Evolutionary conservation across 2,888 invertebrate genomes (phyloP), one percentile per base, ranked within the genome.

Genomic region (Hymenopus coronatus): DNA sequence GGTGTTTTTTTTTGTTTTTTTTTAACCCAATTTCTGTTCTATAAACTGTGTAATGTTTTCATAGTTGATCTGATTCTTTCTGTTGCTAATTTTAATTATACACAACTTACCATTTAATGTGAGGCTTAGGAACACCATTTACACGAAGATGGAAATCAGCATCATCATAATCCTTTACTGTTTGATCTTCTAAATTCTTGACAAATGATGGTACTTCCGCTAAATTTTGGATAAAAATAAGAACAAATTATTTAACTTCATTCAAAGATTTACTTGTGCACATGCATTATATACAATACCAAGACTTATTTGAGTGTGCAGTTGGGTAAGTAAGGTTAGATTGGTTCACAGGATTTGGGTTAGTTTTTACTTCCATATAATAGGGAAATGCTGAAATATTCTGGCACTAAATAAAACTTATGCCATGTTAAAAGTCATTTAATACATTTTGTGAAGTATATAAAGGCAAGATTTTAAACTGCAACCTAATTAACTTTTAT

Each of bases 101-200:
- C 1, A 27, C n/a, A 8, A 89, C 90, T 89, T 93, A 94, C 98
- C 98, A 99, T 90, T 95, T 95, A 82, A 98, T 95, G 87, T 96
- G 95, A 0, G 98, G 98, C 92, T 96, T 95, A 2, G 98, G 98
- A 87, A 97, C 95, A 84, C 97, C 98, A 92, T 96, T 96, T n/a
- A 96, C 96, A 85, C 97, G 95, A 6, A 97, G 96, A 92, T 96
- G 96, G 27, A 97, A 94, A 7, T 95, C 94, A 20, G 95, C 94
- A 91, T 96, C 95, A 54, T 96, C 96, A 91, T 96, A 96, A 92
- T 97, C 97, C 90, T 96, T 95, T 6, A 97, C 95, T 25, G 95
- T 94, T 88, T 96, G 95, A 92, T 96, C 95, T 90, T 95, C 95
- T 0, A 98, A 94, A 0, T 96, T 94, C 91, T 96, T 96, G 1